Base-by-base conservation (phyloP, 2,797 vertebrate genomes). In the Silurus aristotelis region DNA sequence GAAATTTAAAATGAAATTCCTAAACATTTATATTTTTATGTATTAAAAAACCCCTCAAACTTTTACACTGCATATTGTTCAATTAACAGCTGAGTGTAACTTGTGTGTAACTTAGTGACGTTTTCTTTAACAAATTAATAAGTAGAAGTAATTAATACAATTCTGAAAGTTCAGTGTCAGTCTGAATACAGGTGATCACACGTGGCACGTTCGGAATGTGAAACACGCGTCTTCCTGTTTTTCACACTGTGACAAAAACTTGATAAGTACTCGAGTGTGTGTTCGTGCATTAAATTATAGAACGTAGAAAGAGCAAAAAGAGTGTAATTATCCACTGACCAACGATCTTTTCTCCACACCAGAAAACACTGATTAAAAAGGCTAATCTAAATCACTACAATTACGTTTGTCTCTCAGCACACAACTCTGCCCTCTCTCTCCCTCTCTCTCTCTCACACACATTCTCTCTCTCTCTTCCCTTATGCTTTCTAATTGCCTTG, bases 401-500 rank as follows among this genome's bases (percentile, higher is more conserved):
- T 83, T 79, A 79, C 75, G 75, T 78, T 68, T 71, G 80, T 83
- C 85, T 82, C 85, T 86, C 80, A 77, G 64, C 52, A 83, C 3
- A 8, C n/a, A 27, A 14, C 63, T 31, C 76, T 67, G 66, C 86
- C 77, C 61, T 75, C 70, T 75, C 79, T 52, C 60, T 58, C 46
- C 7, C 19, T 48, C 63, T 86, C 55, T 56, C 71, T 75, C 70
- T 84, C 64, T 76, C 38, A n/a, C n/a, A n/a, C n/a, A n/a, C n/a
- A n/a, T n/a, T 76, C 61, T 75, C 81, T 80, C 66, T 27, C 70
- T 56, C 61, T 76, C 80, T 83, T 82, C 55, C 76, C 82, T 70
- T 61, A 56, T 60, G 70, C 83, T 88, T 83, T 88, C 89, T 88
- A 88, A 95, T 93, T 89, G 92, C 93, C 93, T 89, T 61, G 88